Conservation (phyloP, 2,113 vertebrate genomes). For the Stigmatopora nigra region DNA sequence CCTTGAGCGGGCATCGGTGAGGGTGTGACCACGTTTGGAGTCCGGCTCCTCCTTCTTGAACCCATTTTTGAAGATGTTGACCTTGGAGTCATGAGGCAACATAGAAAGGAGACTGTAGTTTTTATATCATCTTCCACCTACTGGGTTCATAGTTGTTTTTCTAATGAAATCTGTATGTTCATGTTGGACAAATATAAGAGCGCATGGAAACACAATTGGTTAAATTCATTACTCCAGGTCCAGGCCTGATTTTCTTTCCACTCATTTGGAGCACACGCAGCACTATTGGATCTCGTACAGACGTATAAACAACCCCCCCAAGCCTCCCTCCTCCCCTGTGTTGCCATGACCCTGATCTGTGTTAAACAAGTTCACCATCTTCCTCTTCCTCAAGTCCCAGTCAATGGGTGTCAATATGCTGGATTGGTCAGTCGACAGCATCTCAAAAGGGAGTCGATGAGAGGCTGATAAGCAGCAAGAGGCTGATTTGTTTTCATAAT, state of each 20-base stretch:
- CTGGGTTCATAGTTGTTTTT: constrained; percentile 24
- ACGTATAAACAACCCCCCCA: constrained; percentile 26
- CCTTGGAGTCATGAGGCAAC: constrained; percentile 60
- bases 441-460: constrained; percentile 66
- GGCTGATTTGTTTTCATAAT: constrained; percentile 76
- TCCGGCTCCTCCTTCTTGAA: constrained; percentile 58
- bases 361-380: constrained; percentile 67
- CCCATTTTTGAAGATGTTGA: constrained; percentile 73
- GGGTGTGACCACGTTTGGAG: constrained; percentile 65
- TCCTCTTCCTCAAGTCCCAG: constrained; percentile 59
- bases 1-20: constrained; percentile 68
- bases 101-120: constrained; percentile 36
- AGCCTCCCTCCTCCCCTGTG: constrained; percentile 26
- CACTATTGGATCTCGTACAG: constrained; percentile 46
- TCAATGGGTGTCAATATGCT: constrained; percentile 69
- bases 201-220: constrained; percentile 36
- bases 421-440: constrained; percentile 57
- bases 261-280: constrained; percentile 51
- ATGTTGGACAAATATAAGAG: constrained; percentile 14
- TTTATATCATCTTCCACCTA: constrained; percentile 38
- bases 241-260: constrained; percentile 46
- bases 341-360: constrained; percentile 63
- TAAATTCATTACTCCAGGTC: constrained; percentile 50
- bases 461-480: constrained; percentile 60
- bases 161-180: background rate